Base-by-base conservation (phyloP, 2,888 invertebrate species). In the Sericinus montela region DNA sequence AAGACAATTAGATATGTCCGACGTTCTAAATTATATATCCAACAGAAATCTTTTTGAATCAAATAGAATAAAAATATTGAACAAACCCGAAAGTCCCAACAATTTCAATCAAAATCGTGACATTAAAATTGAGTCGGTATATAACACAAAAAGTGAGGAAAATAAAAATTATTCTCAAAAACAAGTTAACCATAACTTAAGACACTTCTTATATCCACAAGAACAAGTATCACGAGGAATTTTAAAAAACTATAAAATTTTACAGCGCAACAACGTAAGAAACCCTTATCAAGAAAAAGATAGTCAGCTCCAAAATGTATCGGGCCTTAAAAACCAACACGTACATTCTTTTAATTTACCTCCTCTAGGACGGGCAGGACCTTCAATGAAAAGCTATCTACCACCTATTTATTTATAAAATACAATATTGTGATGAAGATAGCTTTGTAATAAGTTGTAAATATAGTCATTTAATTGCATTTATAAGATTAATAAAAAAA, bases 181-280 rank as follows among this genome's bases (percentile, higher is more conserved):
- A 32, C 59, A 61, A 14, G 59, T 56, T 32, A 52, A 54, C n/a
- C 67, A 69, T 52, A 60, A 65, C 48, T 62, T 64, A 41, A 67
- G 64, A 44, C 60, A 67, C 58, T 14, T n/a, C 14, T n/a, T 32
- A 5, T 60, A 62, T 42, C 71, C 79, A 34, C 70, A 74, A 36
- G 70, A 74, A 46, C 75, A 77, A 48, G 84, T 83, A 63, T 58
- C 84, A 38, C 68, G 72, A 7, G 85, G 86, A 6, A 68, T 75
- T 14, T 80, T 87, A 15, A 88, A 81, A 65, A 88, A 85, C 58
- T 88, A 88, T 51, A 88, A 88, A 69, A 76, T 85, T 14, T 62
- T 88, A 52, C 83, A 85, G 56, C 68, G 87, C 43, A 82, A 80
- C 53, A 75, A 75, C 50, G 72, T 67, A 52, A 60, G 61, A 30